Conservation (phyloP, 2,797 vertebrate genomes). For the Buceros bicornis region DNA sequence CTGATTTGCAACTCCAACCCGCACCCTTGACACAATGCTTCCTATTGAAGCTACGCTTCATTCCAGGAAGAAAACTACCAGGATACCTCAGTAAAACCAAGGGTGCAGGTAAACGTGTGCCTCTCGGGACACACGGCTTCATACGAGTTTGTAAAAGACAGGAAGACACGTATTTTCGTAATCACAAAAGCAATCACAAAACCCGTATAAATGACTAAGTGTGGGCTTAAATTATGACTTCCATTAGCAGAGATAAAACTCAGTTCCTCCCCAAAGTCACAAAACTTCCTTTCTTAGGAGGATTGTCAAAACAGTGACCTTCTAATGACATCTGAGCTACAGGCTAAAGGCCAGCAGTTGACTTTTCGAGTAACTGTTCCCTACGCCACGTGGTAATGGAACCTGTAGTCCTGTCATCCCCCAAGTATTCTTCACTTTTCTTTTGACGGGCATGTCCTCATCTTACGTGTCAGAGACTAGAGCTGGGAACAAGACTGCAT, state of each 20-base stretch:
- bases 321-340: not conserved
- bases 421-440: not conserved
- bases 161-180: not conserved
- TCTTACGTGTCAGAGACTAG: not conserved
- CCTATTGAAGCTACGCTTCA: fast-evolving
- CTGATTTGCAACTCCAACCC: not conserved
- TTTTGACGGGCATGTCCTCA: no score
- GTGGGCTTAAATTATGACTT: not conserved
- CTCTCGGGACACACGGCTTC: not conserved
- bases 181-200: not conserved
- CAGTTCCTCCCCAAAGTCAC: not conserved
- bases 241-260: not conserved
- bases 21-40: not conserved
- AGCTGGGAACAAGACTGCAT: not conserved
- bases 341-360: not conserved
- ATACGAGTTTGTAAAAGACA: not conserved
- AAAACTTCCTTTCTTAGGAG: not conserved
- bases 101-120: fast-evolving
- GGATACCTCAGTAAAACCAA: not conserved
- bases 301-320: not conserved
- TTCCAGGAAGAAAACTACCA: not conserved
- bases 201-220: not conserved
- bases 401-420: not conserved
- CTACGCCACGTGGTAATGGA: not conserved
- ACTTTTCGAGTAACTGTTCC: not conserved